A percentile compares a stretch with the other conserved stretches of the same genome.
These are phyloP conservation scores for Sphaerodactylus townsendi DNA, from an alignment of 2,113 vertebrate genomes.

Conservation along the genomic window DNA sequence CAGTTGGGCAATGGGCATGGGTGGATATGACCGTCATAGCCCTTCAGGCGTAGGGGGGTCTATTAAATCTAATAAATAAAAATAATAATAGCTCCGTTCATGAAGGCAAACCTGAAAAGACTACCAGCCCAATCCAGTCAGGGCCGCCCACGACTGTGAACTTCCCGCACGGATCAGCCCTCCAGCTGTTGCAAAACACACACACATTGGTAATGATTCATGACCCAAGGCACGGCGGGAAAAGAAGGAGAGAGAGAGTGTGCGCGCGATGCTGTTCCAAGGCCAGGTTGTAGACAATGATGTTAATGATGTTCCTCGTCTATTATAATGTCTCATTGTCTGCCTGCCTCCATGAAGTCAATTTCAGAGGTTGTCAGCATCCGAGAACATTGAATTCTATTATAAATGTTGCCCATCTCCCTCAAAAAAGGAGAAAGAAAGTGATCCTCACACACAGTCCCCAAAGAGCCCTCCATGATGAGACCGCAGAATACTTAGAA, in stretches of 20 bases:
- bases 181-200: background rate
- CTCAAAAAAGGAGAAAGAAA: background rate
- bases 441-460: background rate
- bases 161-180: background rate
- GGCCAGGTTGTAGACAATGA: slow-evolving; percentile 11
- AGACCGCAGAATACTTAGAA: background rate
- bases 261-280: background rate
- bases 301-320: slow-evolving; percentile 1
- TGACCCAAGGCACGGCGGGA: background rate
- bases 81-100: background rate
- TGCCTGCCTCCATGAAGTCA: background rate
- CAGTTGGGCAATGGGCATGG: no score
- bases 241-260: background rate
- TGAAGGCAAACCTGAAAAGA: background rate
- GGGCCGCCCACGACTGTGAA: no score
- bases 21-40: no score
- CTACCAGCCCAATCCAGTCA: background rate
- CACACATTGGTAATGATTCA: background rate
- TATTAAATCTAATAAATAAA: no score
- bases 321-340: slow-evolving; percentile 18
- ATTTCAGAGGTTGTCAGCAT: slow-evolving; percentile 14
- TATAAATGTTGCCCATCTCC: slow-evolving; percentile 18
- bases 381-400: slow-evolving; percentile 13
- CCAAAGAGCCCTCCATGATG: background rate
- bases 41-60: no score